Evolutionary conservation across 2,888 invertebrate species (phyloP).

Genomic region (Apeira syringaria): DNA sequence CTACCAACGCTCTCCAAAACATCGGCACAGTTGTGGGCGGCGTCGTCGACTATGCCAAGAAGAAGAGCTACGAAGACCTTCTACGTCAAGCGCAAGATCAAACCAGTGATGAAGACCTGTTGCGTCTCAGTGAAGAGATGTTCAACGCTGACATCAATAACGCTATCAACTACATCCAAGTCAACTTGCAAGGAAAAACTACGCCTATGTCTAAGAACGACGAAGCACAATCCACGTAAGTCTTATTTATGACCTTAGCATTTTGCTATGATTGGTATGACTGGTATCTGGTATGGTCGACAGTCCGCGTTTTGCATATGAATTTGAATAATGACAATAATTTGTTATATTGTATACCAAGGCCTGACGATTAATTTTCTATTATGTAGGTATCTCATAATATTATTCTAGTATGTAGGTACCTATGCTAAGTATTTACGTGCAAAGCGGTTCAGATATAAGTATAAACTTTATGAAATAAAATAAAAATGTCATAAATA

Average conservation of each 20-base stretch:
- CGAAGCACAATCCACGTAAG: conserved; percentile 90
- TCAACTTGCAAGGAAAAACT: conserved; percentile 90
- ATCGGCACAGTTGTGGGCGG: conserved; percentile 78
- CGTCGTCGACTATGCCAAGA: conserved; percentile 75
- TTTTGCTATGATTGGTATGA: background rate
- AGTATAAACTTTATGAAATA: too few relatives aligned
- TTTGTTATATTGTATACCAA: too few relatives aligned
- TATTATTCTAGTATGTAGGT: too few relatives aligned
- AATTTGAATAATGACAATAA: too few relatives aligned
- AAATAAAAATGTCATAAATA: too few relatives aligned
- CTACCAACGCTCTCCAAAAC: conserved; percentile 65
- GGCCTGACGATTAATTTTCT: too few relatives aligned
- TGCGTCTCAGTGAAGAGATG: conserved; percentile 88
- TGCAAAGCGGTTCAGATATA: too few relatives aligned
- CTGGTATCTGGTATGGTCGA: too few relatives aligned
- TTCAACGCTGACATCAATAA: conserved; percentile 89
- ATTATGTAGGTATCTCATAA: too few relatives aligned
- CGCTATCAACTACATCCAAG: conserved; percentile 86
- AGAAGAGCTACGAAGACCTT: conserved; percentile 74
- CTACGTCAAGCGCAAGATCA: conserved; percentile 72
- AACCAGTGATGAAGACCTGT: conserved; percentile 86
- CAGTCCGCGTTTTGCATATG: too few relatives aligned
- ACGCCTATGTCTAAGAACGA: conserved; percentile 87
- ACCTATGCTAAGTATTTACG: too few relatives aligned
- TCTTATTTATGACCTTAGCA: too few relatives aligned